Conservation (phyloP, 2,113 vertebrate species). For the Corythoichthys haematopterus region DNA sequence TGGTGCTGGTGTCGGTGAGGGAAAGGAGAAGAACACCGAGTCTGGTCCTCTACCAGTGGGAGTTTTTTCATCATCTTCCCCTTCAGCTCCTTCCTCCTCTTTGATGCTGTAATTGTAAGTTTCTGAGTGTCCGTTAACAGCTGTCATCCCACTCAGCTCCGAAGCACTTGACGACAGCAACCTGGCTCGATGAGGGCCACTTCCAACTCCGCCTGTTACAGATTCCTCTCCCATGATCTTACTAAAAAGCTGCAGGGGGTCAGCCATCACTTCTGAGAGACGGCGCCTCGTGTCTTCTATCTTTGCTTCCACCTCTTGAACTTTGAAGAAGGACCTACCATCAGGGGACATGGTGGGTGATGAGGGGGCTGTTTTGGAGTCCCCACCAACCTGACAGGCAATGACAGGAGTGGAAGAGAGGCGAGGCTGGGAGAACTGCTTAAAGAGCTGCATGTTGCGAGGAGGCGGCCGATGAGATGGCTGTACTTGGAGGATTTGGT, state of each 20-base stretch:
- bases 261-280: constrained; percentile 94
- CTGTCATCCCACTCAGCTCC: constrained; percentile 82
- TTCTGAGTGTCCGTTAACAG: constrained; percentile 87
- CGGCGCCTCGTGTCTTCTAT: constrained; percentile 96
- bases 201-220: constrained; percentile 71
- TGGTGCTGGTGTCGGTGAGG: constrained; percentile 37
- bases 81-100: constrained; percentile 84
- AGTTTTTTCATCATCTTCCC: constrained; percentile 54
- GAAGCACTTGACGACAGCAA: constrained; percentile 92
- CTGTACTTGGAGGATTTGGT: constrained; percentile 29
- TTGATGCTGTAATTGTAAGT: constrained; percentile 94
- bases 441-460: constrained; percentile 92
- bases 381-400: constrained; percentile 65
- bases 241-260: constrained; percentile 93
- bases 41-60: constrained; percentile 63
- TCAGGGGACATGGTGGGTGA: constrained; percentile 93
- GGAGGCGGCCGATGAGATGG: constrained; percentile 64
- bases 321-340: constrained; percentile 95
- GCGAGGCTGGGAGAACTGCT: constrained; percentile 94
- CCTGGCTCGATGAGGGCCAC: constrained; percentile 79
- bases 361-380: constrained; percentile 96
- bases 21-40: constrained; percentile 57
- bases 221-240: constrained; percentile 98
- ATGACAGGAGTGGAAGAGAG: constrained; percentile 46
- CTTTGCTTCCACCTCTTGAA: constrained; percentile 94